Percentiles rank a stretch among this genome's conserved stretches.
Evolutionary conservation across 2,113 vertebrate species (phyloP).

Genomic region (Myiagra hebetior): DNA sequence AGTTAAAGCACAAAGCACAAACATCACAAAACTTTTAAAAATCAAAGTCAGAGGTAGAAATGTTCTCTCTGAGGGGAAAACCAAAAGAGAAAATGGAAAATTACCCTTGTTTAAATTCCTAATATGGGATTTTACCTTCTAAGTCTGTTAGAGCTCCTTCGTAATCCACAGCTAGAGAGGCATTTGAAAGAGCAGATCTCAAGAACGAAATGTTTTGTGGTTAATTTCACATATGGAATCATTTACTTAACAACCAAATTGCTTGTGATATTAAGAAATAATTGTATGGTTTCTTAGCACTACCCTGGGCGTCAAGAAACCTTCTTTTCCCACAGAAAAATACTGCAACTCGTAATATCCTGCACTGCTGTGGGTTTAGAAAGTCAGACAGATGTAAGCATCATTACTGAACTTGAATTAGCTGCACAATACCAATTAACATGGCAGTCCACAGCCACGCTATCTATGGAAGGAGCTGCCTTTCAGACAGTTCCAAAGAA

Average conservation of each 20-base stretch:
- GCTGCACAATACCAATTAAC: background rate
- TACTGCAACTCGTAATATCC: background rate
- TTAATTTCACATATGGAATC: background rate
- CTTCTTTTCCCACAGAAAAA: background rate
- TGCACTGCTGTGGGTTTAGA: background rate
- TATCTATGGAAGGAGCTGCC: background rate
- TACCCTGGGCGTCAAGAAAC: background rate
- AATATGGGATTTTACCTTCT: background rate
- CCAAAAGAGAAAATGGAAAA: background rate
- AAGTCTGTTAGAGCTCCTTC: background rate
- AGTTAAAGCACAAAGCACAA: background rate
- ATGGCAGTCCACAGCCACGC: background rate
- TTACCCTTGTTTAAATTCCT: background rate
- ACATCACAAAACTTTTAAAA: background rate
- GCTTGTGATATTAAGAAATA: background rate
- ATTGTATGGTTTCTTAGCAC: background rate
- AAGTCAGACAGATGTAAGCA: background rate
- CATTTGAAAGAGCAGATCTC: background rate
- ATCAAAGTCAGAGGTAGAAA: background rate
- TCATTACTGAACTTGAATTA: background rate
- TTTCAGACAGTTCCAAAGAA: background rate
- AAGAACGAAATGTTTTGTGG: background rate
- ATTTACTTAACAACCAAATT: background rate
- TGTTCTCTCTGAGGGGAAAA: background rate
- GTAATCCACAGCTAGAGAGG: background rate